phyloP scores from a whole-genome alignment of 2,888 invertebrate genomes.

The Corbicula japonica region DNA sequence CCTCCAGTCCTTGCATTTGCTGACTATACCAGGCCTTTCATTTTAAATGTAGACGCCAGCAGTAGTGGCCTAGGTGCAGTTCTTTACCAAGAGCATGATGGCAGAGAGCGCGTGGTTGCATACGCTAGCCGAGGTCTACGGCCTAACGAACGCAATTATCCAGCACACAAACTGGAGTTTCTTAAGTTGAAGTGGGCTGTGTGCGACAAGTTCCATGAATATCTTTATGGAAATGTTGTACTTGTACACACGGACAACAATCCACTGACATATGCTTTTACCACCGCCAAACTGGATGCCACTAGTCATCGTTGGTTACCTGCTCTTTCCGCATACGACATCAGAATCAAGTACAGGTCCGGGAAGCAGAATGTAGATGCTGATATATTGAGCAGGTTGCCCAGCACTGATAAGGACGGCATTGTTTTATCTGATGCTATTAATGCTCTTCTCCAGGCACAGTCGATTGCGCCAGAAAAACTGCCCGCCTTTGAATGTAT shows the following conservation, averaged over 20 bases:
- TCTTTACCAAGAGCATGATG: conserved; percentile 14
- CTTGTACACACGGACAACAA: background rate
- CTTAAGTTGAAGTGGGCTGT: conserved; percentile 24
- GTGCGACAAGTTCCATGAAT: conserved; percentile 4
- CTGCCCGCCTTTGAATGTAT: conserved; percentile 9
- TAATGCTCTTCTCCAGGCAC: too few relatives aligned
- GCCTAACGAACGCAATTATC: conserved; percentile 11
- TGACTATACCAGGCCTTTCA: conserved; percentile 45
- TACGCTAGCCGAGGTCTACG: conserved; percentile 17
- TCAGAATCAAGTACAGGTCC: too few relatives aligned
- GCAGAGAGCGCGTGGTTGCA: conserved; percentile 7
- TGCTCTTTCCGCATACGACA: too few relatives aligned
- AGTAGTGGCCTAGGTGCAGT: conserved; percentile 25
- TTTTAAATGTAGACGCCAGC: conserved; percentile 36
- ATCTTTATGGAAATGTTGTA: conserved; percentile 14
- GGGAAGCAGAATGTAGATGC: too few relatives aligned
- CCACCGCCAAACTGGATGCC: conserved; percentile 22
- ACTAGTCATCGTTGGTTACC: background rate
- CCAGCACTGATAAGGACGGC: too few relatives aligned
- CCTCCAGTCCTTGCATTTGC: conserved; percentile 52
- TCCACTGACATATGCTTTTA: background rate
- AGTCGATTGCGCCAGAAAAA: too few relatives aligned
- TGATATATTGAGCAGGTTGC: too few relatives aligned
- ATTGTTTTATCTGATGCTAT: too few relatives aligned
- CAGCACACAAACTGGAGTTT: conserved; percentile 11